Evolutionary conservation across 1,140 invertebrate genomes (phyloP), one percentile per base, ranked within the genome.

Genomic region (Latrodectus geometricus): DNA sequence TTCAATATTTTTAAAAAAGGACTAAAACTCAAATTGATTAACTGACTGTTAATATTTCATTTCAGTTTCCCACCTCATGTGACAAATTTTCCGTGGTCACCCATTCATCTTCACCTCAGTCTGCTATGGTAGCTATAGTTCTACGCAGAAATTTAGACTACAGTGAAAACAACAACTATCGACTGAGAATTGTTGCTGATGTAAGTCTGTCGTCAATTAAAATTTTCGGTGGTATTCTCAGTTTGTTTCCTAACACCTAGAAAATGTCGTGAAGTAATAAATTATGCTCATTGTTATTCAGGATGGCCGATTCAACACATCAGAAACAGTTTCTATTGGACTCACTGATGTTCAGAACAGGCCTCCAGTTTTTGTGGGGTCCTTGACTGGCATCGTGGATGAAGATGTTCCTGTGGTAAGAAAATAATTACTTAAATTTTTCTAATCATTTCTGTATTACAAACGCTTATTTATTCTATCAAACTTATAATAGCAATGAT

Each of bases 281-380:
- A 70, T 21, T n/a, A 70, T 35, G 1, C 68, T 49, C 3, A 75
- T 11, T 72, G 0, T 54, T 83, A 35, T 35, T 35, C 90, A 96
- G 95, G 96, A 97, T 91, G 96, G 96, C 0, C 92, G 92, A 9
- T 94, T 95, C 88, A 94, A 94, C 86, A 94, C 94, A 0, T 94
- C 93, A 2, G 94, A 95, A 0, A 93, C 92, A 14, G 94, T 97
- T 9, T 94, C 95, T 90, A 94, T 97, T 21, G 94, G 94, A 86
- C 94, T 97, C 0, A 92, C 93, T 70, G 96, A 97, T 90, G 90
- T 91, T 9, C 90, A 91, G 87, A 91, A 91, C 77, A 88, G 88
- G 14, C 88, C 89, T 5, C 96, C 96, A 0, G 93, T 95, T 61
- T 97, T 97, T 91, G 93, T 94, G 49, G 95, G 96, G 4, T 94